Percentiles rank a stretch among this genome's conserved stretches.
Conservation (phyloP, 2,797 vertebrate genomes). For the Telmatherina bonti region DNA sequence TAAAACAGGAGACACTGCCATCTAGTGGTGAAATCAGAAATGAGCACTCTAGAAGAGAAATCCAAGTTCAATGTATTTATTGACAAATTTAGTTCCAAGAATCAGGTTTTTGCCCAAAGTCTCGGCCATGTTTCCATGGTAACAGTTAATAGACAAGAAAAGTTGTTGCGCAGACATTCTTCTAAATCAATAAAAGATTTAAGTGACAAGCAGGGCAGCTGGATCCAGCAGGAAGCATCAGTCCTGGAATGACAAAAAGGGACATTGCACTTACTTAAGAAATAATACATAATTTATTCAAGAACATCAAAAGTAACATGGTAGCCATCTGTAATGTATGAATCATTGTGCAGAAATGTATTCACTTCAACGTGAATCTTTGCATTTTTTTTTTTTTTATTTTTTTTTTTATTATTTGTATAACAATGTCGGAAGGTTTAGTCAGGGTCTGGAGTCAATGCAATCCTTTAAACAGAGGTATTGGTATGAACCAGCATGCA, state of each 20-base stretch:
- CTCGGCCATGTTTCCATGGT: background rate
- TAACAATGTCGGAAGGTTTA: too few relatives aligned
- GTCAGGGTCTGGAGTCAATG: too few relatives aligned
- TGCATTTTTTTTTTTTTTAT: too few relatives aligned
- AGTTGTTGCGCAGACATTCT: slow-evolving; percentile 3
- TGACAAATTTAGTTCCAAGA: slow-evolving; percentile 27
- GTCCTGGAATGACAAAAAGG: slow-evolving; percentile 62
- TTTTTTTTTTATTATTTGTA: too few relatives aligned
- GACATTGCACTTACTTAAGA: slow-evolving; percentile 31
- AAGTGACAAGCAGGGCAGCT: slow-evolving; percentile 6
- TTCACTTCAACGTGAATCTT: slow-evolving; percentile 6
- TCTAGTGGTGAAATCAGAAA: slow-evolving; percentile 39
- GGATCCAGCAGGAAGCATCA: slow-evolving; percentile 38
- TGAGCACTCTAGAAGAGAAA: background rate
- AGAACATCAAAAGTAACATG: slow-evolving; percentile 1
- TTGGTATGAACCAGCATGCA: too few relatives aligned
- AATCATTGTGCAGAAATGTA: background rate
- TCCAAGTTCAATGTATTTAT: background rate
- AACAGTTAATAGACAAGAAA: background rate
- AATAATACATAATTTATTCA: slow-evolving; percentile 30
- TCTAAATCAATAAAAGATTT: background rate
- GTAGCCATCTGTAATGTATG: slow-evolving; percentile 25
- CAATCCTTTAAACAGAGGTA: too few relatives aligned
- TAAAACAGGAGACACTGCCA: slow-evolving; percentile 36
- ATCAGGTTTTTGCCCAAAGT: slow-evolving; percentile 5